phyloP scores from a whole-genome alignment of 1,140 invertebrate genomes.

The Manduca sexta region DNA sequence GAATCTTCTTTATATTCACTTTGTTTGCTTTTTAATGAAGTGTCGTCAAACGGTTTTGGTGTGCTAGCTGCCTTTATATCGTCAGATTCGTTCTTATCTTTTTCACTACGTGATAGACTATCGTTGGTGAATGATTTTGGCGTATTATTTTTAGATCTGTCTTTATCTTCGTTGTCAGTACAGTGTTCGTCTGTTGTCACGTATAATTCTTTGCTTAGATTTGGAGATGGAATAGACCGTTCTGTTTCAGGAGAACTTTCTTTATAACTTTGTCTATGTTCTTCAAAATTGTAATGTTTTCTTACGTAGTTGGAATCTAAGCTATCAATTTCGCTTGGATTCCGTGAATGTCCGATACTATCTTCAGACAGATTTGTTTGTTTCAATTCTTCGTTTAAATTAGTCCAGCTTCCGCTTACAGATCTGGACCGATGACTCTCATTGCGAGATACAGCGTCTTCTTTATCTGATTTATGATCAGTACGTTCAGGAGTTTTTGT shows the following conservation, averaged over 20 bases:
- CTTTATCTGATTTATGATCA: slow-evolving; percentile 44
- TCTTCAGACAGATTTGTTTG: slow-evolving; percentile 61
- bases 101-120: slow-evolving; percentile 34
- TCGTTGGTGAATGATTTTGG: slow-evolving; percentile 63
- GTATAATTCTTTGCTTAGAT: slow-evolving; percentile 54
- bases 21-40: slow-evolving; percentile 35
- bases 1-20: slow-evolving; percentile 21
- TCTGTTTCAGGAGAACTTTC: slow-evolving; percentile 66
- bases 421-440: slow-evolving; percentile 54
- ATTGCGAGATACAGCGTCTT: slow-evolving; percentile 40
- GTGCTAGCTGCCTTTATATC: slow-evolving; percentile 19
- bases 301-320: slow-evolving; percentile 79
- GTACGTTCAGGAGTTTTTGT: slow-evolving; percentile 37
- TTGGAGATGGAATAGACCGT: slow-evolving; percentile 40
- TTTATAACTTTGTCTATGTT: slow-evolving; percentile 60
- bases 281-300: slow-evolving; percentile 72
- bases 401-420: slow-evolving; percentile 61
- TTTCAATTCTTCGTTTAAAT: slow-evolving; percentile 60
- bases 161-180: slow-evolving; percentile 47
- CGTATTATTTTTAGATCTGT: slow-evolving; percentile 60
- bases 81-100: slow-evolving; percentile 27
- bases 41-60: slow-evolving; percentile 35
- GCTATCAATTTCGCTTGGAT: slow-evolving; percentile 76
- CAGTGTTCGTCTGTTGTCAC: slow-evolving; percentile 57
- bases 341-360: slow-evolving; percentile 62